These are phyloP conservation scores for Glyptemys insculpta DNA, from an alignment of 2,797 vertebrate species.

Conservation along the genomic window DNA sequence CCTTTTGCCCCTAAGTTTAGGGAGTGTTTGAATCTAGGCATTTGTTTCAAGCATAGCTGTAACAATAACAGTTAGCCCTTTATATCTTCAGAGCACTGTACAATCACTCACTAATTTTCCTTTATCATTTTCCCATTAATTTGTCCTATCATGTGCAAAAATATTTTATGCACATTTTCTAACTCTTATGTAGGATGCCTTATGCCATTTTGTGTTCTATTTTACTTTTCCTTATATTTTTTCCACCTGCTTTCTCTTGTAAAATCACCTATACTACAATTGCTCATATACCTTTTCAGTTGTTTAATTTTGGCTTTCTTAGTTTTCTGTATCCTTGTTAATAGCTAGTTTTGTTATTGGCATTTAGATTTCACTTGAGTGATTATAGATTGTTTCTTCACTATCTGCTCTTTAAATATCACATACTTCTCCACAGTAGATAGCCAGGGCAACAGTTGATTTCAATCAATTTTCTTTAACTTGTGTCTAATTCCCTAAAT, in stretches of 20 bases:
- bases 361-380: slow-evolving; percentile 42
- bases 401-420: slow-evolving; percentile 46
- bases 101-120: not conserved
- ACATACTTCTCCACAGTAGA: slow-evolving; percentile 42
- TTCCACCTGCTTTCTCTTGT: not conserved
- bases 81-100: not conserved
- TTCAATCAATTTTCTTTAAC: slow-evolving; percentile 46
- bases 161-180: not conserved
- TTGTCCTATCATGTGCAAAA: not conserved
- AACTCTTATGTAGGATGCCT: not conserved
- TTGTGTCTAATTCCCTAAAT: slow-evolving; percentile 45
- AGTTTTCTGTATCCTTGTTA: slow-evolving; percentile 1
- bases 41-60: not conserved
- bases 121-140: not conserved
- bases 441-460: slow-evolving; percentile 31
- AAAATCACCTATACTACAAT: not conserved
- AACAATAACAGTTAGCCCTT: not conserved
- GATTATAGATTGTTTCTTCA: slow-evolving; percentile 41
- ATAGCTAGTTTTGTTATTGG: slow-evolving; percentile 46
- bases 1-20: not conserved
- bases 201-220: not conserved
- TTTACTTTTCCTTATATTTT: not conserved
- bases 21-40: not conserved
- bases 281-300: not conserved
- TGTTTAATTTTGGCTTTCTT: not conserved